Conservation (phyloP, 2,113 vertebrate species). For the Stigmatopora nigra region DNA sequence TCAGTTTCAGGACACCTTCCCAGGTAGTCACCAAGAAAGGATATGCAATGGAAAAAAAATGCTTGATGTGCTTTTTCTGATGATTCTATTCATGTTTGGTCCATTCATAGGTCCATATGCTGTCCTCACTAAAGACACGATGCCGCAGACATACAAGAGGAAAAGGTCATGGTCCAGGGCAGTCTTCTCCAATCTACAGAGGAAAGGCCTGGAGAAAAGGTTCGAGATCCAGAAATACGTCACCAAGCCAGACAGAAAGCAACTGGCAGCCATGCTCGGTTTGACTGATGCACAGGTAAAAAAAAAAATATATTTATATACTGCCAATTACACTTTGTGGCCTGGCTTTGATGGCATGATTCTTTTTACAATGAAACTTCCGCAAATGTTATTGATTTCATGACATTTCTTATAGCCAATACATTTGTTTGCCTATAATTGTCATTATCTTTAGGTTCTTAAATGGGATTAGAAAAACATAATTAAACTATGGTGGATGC, state of each 20-base stretch:
- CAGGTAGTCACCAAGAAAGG: conserved; percentile 75
- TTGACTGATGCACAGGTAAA: conserved; percentile 95
- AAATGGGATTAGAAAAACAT: not conserved
- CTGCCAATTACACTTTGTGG: too few species aligned
- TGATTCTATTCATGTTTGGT: conserved; percentile 19
- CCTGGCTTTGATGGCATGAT: too few species aligned
- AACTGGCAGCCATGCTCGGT: conserved; percentile 95
- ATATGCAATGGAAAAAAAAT: conserved; percentile 5
- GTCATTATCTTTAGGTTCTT: not conserved
- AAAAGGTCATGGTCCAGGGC: conserved; percentile 97
- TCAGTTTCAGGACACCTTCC: conserved; percentile 99
- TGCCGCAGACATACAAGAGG: conserved; percentile 97
- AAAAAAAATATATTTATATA: not conserved
- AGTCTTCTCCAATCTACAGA: conserved; percentile 96
- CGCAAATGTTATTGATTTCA: too few species aligned
- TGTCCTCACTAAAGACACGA: conserved; percentile 94
- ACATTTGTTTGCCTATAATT: not conserved
- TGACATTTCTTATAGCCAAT: not conserved
- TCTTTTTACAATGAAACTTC: too few species aligned
- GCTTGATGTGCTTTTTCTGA: conserved; percentile 11
- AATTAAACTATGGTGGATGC: too few species aligned
- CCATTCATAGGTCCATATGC: conserved; percentile 82
- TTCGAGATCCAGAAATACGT: conserved; percentile 99
- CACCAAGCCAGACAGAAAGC: conserved; percentile 97
- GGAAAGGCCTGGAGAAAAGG: conserved; percentile 94